Percentiles rank a stretch among this genome's conserved stretches.
These are phyloP conservation scores for Leptopilina clavipes DNA, from an alignment of 1,140 invertebrate genomes.

Conservation along the genomic window DNA sequence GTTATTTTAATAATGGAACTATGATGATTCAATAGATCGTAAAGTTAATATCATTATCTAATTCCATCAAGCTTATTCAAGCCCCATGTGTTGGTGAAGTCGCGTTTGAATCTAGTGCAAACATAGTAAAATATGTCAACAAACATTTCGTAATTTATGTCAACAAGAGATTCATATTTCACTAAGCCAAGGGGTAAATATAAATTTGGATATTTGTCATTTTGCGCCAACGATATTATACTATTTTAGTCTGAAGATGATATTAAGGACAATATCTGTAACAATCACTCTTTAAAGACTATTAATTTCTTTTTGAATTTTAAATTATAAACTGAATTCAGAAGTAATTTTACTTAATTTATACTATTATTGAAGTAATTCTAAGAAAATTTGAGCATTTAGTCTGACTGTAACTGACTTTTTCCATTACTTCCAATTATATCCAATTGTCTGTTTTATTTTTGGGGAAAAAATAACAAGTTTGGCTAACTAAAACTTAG, in stretches of 20 bases:
- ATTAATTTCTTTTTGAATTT: too few species aligned
- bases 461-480: too few species aligned
- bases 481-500: too few species aligned
- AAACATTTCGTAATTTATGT: slow-evolving; percentile 28
- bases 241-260: background rate
- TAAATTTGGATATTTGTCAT: background rate
- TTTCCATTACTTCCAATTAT: too few species aligned
- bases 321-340: too few species aligned
- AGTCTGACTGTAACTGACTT: too few species aligned
- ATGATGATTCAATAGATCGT: background rate
- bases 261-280: too few species aligned
- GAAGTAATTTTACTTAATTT: too few species aligned
- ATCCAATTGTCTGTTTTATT: too few species aligned
- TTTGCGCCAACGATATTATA: background rate
- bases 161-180: slow-evolving; percentile 25
- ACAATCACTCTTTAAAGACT: too few species aligned
- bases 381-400: too few species aligned
- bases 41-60: slow-evolving; percentile 5
- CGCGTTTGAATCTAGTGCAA: background rate
- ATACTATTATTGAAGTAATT: too few species aligned
- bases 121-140: slow-evolving; percentile 17
- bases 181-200: slow-evolving; percentile 7
- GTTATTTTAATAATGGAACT: background rate
- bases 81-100: slow-evolving; percentile 7
- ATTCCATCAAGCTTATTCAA: slow-evolving; percentile 26